These are phyloP conservation scores for Netelia melanura DNA, from an alignment of 2,888 invertebrate genomes.

Conservation along the genomic window DNA sequence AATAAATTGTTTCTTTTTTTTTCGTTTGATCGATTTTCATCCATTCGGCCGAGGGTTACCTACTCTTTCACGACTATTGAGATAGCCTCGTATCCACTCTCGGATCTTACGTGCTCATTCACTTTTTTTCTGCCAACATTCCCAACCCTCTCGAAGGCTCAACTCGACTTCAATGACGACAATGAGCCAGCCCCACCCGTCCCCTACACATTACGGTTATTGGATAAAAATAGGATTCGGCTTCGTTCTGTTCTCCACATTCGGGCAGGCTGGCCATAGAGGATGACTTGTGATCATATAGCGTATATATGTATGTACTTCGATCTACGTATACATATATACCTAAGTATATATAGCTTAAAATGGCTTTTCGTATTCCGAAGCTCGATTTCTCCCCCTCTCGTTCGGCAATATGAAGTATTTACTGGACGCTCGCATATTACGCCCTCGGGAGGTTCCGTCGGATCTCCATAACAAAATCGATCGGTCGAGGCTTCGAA, in stretches of 20 bases:
- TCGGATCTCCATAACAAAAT: conserved; percentile 75
- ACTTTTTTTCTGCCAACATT: conserved; percentile 5
- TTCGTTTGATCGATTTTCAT: neutral
- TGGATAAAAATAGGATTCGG: conserved; percentile 62
- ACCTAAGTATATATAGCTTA: conserved; percentile 40
- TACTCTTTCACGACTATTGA: conserved; percentile 41
- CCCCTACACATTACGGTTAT: conserved; percentile 54
- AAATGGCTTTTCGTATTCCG: conserved; percentile 73
- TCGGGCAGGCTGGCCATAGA: neutral
- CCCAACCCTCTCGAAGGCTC: neutral
- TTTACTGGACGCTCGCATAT: conserved; percentile 75
- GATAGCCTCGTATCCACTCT: neutral
- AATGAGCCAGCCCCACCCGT: conserved; percentile 24
- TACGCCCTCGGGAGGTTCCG: conserved; percentile 67
- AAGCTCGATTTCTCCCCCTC: conserved; percentile 52
- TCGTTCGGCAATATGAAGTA: conserved; percentile 73
- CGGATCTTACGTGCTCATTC: neutral
- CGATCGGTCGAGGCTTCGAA: conserved; percentile 72
- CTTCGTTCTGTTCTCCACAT: conserved; percentile 40
- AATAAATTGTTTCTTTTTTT: neutral
- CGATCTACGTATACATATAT: neutral
- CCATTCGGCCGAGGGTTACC: conserved; percentile 4
- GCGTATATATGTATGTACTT: neutral
- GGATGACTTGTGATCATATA: neutral
- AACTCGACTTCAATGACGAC: conserved; percentile 39